phyloP scores from a whole-genome alignment of 2,888 invertebrate species.

The Dinocampus coccinellae region DNA sequence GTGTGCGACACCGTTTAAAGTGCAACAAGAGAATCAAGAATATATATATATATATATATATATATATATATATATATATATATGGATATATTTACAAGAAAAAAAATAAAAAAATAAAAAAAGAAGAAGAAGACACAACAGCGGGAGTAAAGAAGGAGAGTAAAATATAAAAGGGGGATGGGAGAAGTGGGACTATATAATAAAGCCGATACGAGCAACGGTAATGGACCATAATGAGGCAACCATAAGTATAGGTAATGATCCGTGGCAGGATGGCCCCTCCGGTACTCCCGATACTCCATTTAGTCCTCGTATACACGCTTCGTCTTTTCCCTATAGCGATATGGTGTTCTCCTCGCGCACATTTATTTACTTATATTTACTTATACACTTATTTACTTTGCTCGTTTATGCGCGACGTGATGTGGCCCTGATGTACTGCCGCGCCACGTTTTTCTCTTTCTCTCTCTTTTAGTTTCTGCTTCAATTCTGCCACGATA shows the following conservation, averaged over 20 bases:
- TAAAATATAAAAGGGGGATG: constrained; percentile 11
- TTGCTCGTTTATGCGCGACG: constrained; percentile 45
- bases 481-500: constrained; percentile 34
- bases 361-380: constrained; percentile 59
- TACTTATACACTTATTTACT: constrained; percentile 55
- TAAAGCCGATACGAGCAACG: constrained; percentile 64
- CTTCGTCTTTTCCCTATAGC: constrained; percentile 32
- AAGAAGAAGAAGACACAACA: background rate
- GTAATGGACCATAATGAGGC: constrained; percentile 68
- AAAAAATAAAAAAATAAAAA: background rate
- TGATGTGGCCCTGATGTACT: background rate
- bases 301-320: constrained; percentile 42
- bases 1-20: background rate
- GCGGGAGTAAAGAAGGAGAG: background rate
- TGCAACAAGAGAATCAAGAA: constrained; percentile 7
- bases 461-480: constrained; percentile 25
- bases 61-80: background rate
- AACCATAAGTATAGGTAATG: constrained; percentile 66
- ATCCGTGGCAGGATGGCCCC: constrained; percentile 55
- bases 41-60: background rate
- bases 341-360: constrained; percentile 40
- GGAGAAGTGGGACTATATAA: constrained; percentile 56
- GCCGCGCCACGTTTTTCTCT: constrained; percentile 18
- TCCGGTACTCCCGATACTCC: constrained; percentile 48
- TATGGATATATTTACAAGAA: no score